A percentile compares a stretch with the other conserved stretches of the same genome.
These are phyloP conservation scores for Ptyas mucosa DNA, from an alignment of 2,113 vertebrate species.

Conservation along the genomic window DNA sequence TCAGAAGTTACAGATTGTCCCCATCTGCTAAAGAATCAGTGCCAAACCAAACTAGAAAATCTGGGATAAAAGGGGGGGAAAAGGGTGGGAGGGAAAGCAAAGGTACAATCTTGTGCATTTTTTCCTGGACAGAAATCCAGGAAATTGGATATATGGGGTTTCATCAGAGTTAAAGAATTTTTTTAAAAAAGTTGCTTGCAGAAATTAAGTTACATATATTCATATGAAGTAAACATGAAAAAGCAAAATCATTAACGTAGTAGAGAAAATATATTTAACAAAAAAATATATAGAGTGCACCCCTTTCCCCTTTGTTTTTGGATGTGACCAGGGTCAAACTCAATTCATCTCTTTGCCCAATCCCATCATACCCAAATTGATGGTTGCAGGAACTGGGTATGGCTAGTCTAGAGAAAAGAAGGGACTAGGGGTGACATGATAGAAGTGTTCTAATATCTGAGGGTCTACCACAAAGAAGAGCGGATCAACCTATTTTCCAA, in stretches of 20 bases:
- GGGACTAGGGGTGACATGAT: too few relatives aligned
- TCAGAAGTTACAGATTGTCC: conserved; percentile 50
- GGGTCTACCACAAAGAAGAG: too few relatives aligned
- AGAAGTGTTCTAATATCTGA: too few relatives aligned
- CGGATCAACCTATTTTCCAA: too few relatives aligned
- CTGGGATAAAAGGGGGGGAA: not conserved
- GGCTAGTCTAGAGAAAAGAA: not conserved
- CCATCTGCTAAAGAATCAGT: conserved; percentile 60
- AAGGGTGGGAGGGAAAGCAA: not conserved
- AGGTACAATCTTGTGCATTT: not conserved
- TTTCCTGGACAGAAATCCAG: not conserved
- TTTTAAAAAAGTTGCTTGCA: conserved; percentile 26
- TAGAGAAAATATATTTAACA: not conserved
- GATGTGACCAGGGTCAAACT: not conserved
- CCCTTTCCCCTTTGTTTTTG: not conserved
- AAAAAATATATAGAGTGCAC: not conserved
- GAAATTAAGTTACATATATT: conserved; percentile 10
- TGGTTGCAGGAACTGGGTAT: not conserved
- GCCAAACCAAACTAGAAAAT: conserved; percentile 56
- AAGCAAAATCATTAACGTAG: conserved; percentile 15
- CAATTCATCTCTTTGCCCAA: not conserved
- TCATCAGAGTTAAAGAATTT: not conserved
- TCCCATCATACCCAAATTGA: not conserved
- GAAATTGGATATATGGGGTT: not conserved
- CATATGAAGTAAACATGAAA: too few relatives aligned